A percentile compares a stretch with the other conserved stretches of the same genome.
These are phyloP conservation scores for Odontomachus brunneus DNA, from an alignment of 1,140 invertebrate species.

Conservation along the genomic window DNA sequence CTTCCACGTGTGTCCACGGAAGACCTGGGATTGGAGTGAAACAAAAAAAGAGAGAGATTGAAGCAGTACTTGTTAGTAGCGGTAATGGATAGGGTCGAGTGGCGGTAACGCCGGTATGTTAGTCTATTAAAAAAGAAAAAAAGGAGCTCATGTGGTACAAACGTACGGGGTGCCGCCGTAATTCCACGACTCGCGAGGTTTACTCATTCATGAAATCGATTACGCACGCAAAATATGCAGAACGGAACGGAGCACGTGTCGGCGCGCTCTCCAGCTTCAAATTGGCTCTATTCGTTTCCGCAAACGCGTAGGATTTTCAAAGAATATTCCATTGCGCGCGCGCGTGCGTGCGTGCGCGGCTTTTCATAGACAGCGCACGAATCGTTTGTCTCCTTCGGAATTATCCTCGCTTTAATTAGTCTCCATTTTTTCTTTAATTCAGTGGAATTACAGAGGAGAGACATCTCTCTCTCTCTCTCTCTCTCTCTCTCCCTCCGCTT, in stretches of 20 bases:
- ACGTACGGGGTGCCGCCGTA: background rate
- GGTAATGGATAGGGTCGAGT: constrained; percentile 47
- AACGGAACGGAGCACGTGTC: background rate
- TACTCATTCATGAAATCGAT: background rate
- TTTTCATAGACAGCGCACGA: too few relatives aligned
- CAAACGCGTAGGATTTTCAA: background rate
- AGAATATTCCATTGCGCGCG: too few relatives aligned
- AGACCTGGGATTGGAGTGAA: constrained; percentile 87
- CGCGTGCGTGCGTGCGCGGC: too few relatives aligned
- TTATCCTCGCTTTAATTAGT: too few relatives aligned
- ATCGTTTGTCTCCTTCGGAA: too few relatives aligned
- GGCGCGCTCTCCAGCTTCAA: background rate
- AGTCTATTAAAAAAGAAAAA: constrained; percentile 5
- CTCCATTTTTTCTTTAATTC: too few relatives aligned
- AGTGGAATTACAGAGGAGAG: too few relatives aligned
- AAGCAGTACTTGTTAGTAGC: constrained; percentile 79
- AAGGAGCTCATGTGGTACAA: background rate
- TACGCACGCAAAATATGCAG: background rate
- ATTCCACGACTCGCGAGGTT: background rate
- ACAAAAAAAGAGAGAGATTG: constrained; percentile 79
- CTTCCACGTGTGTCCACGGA: constrained; percentile 88
- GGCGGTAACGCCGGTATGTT: constrained; percentile 11
- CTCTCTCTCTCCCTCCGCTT: background rate
- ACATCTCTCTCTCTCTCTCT: too few relatives aligned
- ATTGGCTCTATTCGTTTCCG: background rate